These are phyloP conservation scores for Onychomys torridus DNA, from an alignment of 2,797 vertebrate genomes.

Conservation along the genomic window DNA sequence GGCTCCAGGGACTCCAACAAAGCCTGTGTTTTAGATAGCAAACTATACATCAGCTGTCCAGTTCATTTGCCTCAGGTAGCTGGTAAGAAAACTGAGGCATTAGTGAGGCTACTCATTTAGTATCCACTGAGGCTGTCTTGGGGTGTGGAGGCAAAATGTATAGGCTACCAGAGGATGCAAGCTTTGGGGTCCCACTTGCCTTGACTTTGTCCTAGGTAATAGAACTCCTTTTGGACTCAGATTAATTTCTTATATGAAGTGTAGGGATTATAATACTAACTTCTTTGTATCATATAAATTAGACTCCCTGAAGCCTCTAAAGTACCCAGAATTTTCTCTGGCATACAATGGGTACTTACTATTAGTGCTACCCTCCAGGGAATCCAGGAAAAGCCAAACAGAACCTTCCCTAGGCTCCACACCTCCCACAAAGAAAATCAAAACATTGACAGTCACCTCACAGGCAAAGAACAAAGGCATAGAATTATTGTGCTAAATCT, in stretches of 20 bases:
- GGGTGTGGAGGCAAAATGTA: accelerated
- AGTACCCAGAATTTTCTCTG: neutral
- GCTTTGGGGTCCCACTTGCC: neutral
- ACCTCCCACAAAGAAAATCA: neutral
- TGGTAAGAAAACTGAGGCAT: neutral
- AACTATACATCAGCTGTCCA: accelerated
- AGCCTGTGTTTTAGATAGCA: neutral
- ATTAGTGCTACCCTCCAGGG: neutral
- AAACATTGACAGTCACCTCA: neutral
- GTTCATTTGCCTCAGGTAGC: accelerated
- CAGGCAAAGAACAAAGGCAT: neutral
- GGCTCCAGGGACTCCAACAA: accelerated
- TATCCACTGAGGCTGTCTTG: neutral
- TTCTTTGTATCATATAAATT: neutral
- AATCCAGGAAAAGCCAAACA: neutral
- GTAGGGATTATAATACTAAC: neutral
- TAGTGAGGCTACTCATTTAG: neutral
- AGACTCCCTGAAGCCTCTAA: neutral
- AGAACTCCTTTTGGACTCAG: neutral
- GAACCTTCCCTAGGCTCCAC: neutral
- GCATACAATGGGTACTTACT: neutral
- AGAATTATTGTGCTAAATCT: neutral
- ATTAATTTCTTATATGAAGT: neutral
- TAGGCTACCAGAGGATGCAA: neutral
- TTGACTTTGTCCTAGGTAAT: neutral